phyloP scores from a whole-genome alignment of 2,113 vertebrate genomes.

The Erythrocercus mccallii region DNA sequence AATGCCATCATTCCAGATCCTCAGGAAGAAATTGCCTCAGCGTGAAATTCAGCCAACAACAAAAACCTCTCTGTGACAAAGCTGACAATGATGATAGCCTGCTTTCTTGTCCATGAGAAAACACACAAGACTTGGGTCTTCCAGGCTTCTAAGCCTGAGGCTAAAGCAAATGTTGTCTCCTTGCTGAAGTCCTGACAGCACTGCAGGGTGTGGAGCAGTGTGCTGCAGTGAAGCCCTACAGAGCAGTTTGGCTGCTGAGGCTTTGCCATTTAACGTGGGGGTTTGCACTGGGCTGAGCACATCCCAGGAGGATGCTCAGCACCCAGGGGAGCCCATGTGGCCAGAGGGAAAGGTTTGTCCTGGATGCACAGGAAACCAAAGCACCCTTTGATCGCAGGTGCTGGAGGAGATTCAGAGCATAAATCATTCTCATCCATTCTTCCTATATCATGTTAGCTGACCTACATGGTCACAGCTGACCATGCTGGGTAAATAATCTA shows the following conservation, averaged over 20 bases:
- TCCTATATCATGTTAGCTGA: not conserved
- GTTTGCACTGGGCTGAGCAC: not conserved
- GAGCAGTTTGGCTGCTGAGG: not conserved
- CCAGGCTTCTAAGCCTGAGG: not conserved
- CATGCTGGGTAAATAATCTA: slow-evolving; percentile 58
- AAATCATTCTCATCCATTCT: slow-evolving; percentile 10
- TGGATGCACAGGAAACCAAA: not conserved
- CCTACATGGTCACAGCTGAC: slow-evolving; percentile 47
- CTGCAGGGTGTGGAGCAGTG: not conserved
- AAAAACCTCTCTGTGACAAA: not conserved
- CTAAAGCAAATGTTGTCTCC: not conserved
- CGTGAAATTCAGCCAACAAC: not conserved
- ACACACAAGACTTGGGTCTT: not conserved
- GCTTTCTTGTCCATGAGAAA: not conserved
- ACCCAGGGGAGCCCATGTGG: rapidly evolving
- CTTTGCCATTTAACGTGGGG: not conserved
- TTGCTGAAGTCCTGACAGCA: not conserved
- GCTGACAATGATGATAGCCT: not conserved
- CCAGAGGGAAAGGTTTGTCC: not conserved
- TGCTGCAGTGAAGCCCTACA: not conserved
- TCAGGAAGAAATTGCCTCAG: not conserved
- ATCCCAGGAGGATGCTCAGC: not conserved
- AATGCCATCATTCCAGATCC: not conserved
- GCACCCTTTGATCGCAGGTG: not conserved
- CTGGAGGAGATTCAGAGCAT: not conserved